Percentiles rank a stretch among this genome's conserved stretches.
phyloP scores from a whole-genome alignment of 1,140 invertebrate genomes.

The Temnothorax nylanderi region DNA sequence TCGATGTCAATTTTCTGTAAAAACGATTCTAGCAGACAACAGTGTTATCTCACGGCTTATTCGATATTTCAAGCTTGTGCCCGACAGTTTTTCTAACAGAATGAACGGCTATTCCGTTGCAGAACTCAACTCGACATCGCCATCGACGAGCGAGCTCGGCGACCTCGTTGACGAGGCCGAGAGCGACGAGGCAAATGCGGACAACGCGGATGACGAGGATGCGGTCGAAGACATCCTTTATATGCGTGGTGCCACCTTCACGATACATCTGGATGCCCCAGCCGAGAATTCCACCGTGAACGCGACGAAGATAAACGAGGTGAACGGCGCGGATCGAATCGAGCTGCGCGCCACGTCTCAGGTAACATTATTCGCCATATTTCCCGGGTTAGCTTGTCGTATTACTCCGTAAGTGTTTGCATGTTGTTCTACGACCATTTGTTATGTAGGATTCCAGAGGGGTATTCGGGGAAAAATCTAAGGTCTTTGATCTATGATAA shows the following conservation, averaged over 20 bases:
- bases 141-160: slow-evolving; percentile 82
- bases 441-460: slow-evolving; percentile 20
- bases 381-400: slow-evolving; percentile 42
- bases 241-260: slow-evolving; percentile 93
- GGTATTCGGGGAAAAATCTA: slow-evolving; percentile 1
- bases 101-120: slow-evolving; percentile 78
- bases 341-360: slow-evolving; percentile 75
- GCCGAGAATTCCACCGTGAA: slow-evolving; percentile 75
- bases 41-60: background rate
- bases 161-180: slow-evolving; percentile 76
- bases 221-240: slow-evolving; percentile 91
- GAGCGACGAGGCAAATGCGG: slow-evolving; percentile 81
- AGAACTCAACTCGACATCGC: slow-evolving; percentile 91
- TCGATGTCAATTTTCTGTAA: background rate
- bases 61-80: background rate
- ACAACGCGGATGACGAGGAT: slow-evolving; percentile 86
- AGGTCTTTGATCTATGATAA: background rate
- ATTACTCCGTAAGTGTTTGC: slow-evolving; percentile 42
- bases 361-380: slow-evolving; percentile 67
- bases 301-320: slow-evolving; percentile 75
- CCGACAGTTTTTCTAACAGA: slow-evolving; percentile 31
- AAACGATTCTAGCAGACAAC: background rate
- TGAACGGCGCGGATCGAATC: slow-evolving; percentile 71
- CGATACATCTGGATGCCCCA: slow-evolving; percentile 89
- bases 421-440: slow-evolving; percentile 18